phyloP scores from a whole-genome alignment of 2,113 vertebrate species.

The Pluvialis apricaria region DNA sequence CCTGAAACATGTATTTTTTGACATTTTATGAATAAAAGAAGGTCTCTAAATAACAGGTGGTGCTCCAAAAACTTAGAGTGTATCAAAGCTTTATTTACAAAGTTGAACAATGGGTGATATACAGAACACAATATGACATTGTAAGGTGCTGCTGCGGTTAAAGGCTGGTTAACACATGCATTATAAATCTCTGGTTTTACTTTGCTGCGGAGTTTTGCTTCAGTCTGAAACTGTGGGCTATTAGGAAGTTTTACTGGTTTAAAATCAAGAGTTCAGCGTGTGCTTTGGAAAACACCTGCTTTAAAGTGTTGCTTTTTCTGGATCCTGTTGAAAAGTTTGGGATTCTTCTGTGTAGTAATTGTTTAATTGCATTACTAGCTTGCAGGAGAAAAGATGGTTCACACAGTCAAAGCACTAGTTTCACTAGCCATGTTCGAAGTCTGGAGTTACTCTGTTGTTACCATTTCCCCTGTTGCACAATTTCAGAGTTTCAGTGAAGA shows the following conservation, averaged over 20 bases:
- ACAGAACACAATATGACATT: not conserved
- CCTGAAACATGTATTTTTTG: not conserved
- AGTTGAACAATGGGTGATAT: not conserved
- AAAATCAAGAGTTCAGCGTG: not conserved
- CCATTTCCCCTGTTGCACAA: not conserved
- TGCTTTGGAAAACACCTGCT: not conserved
- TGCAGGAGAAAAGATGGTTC: not conserved
- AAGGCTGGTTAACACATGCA: not conserved
- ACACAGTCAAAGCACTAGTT: not conserved
- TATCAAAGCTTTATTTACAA: not conserved
- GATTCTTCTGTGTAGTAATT: not conserved
- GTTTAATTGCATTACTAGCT: not conserved
- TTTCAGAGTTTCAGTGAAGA: not conserved
- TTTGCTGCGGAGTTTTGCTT: not conserved
- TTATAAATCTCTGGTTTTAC: not conserved
- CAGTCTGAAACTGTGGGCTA: not conserved
- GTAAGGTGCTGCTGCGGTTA: not conserved
- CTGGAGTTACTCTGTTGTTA: not conserved
- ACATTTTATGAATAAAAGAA: not conserved
- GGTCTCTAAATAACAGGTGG: not conserved
- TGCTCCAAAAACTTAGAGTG: not conserved
- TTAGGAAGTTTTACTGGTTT: not conserved
- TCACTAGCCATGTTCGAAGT: not conserved
- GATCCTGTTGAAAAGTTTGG: not conserved
- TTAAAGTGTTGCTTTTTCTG: not conserved